Base-by-base conservation (phyloP, 2,797 vertebrate genomes). In the Tenualosa thibaudeaui region DNA sequence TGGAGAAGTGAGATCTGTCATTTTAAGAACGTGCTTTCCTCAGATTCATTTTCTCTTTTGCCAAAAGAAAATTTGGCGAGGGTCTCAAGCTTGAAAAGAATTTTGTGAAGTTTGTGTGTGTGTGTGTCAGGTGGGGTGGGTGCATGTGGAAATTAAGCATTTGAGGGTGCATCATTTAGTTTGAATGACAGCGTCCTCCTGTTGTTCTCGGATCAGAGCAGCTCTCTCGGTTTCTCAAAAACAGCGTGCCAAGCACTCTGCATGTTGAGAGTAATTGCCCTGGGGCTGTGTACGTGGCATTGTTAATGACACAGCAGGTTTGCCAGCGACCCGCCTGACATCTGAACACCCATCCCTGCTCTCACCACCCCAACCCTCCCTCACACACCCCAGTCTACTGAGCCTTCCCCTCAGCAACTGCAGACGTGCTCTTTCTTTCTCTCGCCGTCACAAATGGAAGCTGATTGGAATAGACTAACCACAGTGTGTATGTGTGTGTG, bases 231-330 rank as follows among this genome's bases (percentile, higher is more conserved):
- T 9, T n/a, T 9, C 62, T 65, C 24, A 5, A 22, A 58, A 58
- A 58, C 62, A 31, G 24, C n/a, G 9, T 31, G 62, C 24, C 62
- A 13, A 65, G 26, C 62, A 10, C 31, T 65, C 62, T 17, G 68
- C 40, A 26, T 71, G 26, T 71, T 37, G 31, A 31, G 68, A 37
- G 37, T 75, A 75, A 75, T 75, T 75, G 68, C 68, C 31, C 26
- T 37, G 1, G 12, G 68, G 68, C 31, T 40, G 13, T 17, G 31
- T 71, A 3, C 17, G 15, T 6, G 37, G 31, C 31, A 15, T 15
- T 40, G 68, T 17, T 75, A 75, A 75, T 75, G 68, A 75, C 68
- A 75, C 68, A 75, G 68, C 68, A 75, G 31, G 68, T 75, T 75
- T 40, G 12, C 1, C 68, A 75, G 31, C 31, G 31, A 75, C 68